Evolutionary conservation across 2,888 invertebrate genomes (phyloP), one percentile per base, ranked within the genome.

Genomic region (Operophtera brumata): DNA sequence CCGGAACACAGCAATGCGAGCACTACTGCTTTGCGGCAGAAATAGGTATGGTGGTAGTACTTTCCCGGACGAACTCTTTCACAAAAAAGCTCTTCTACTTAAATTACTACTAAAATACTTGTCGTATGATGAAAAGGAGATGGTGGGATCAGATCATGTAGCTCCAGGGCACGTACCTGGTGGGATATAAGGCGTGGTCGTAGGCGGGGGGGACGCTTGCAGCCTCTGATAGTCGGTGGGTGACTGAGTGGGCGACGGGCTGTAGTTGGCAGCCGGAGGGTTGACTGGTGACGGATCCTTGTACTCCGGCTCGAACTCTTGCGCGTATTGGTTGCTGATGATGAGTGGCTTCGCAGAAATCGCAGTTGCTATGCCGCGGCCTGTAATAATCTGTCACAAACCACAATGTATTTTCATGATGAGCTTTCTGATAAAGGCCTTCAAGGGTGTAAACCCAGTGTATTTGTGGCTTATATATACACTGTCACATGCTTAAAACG

Each of bases 241-340:
- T 39, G 70, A 63, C 30, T 73, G 75, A 11, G 76, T 71, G 1
- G 85, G 82, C 9, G 83, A 73, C 11, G 86, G 83, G 41, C 74
- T 78, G 59, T 67, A 73, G 65, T 64, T 75, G 26, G 55, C 54
- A 32, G 63, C 50, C n/a, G 69, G 52, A 13, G 71, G 56, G 1
- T 61, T 63, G 9, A 59, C 50, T 7, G 74, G 69, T 32, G 65
- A 48, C 6, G 66, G 63, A 13, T 86, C 86, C 54, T 89, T 89
- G 43, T 73, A 72, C 25, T 84, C 84, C 55, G 91, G 85, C 54
- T 90, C 90, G 54, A 77, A 85, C 64, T 90, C 90, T 54, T 88
- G 86, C 40, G 88, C 90, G 61, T 90, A 90, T 52, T 88, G 88
- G 65, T 91, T 91, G 71, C 86, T 81, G 66, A 91, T 90, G 57